phyloP scores from a whole-genome alignment of 2,113 vertebrate species.

The Leptocoma aspasia region DNA sequence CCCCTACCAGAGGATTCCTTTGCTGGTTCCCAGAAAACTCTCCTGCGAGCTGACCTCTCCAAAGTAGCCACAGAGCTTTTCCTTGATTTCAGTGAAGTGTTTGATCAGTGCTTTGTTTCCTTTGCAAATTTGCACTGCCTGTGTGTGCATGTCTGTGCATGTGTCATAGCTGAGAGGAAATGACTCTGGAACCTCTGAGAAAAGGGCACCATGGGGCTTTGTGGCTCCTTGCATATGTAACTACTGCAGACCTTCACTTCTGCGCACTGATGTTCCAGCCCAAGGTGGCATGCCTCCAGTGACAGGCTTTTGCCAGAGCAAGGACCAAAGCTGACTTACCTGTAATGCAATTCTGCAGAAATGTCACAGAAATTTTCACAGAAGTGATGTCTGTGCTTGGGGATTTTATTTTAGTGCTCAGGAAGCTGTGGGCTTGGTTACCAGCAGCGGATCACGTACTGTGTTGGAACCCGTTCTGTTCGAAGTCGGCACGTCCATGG shows the following conservation, averaged over 20 bases:
- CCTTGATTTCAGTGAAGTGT: not conserved
- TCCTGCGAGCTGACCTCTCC: not conserved
- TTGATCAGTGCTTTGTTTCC: not conserved
- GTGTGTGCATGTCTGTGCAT: fast-evolving
- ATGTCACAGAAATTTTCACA: not conserved
- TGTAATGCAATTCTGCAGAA: not conserved
- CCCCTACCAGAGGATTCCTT: not conserved
- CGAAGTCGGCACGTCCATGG: constrained; percentile 11
- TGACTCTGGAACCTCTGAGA: not conserved
- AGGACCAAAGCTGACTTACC: not conserved
- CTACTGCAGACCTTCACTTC: not conserved
- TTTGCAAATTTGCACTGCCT: not conserved
- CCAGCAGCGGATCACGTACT: constrained; percentile 80
- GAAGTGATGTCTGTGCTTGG: not conserved
- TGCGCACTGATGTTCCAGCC: not conserved
- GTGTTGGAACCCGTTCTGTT: constrained; percentile 65
- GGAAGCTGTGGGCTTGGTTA: constrained; percentile 78
- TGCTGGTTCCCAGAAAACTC: not conserved
- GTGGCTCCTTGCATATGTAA: not conserved
- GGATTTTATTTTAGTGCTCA: constrained; percentile 79
- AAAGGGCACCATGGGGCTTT: not conserved
- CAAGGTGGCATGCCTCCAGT: fast-evolving
- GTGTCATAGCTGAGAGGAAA: not conserved
- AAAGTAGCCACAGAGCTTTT: not conserved
- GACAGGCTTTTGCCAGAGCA: not conserved